Evolutionary conservation across 2,113 vertebrate genomes (phyloP).

Genomic region (Ceratotherium simum): DNA sequence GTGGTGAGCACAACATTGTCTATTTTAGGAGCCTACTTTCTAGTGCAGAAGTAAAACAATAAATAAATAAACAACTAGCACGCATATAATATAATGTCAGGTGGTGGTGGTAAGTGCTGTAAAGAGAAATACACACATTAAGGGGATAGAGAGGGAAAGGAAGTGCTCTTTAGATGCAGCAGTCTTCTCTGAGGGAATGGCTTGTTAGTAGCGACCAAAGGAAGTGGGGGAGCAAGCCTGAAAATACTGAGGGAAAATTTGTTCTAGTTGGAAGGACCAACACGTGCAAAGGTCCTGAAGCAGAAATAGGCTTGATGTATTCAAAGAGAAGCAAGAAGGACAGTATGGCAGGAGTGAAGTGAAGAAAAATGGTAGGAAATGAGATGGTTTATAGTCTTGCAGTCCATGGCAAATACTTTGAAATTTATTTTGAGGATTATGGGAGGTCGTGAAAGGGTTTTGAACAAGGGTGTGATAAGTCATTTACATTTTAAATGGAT

Average conservation of each 20-base stretch:
- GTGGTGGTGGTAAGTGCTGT: not conserved
- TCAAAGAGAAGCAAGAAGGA: not conserved
- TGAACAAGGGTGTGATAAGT: not conserved
- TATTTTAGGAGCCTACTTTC: conserved; percentile 67
- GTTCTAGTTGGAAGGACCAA: not conserved
- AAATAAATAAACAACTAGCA: conserved; percentile 62
- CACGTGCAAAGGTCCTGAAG: not conserved
- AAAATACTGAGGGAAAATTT: not conserved
- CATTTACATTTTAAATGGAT: conserved; percentile 3
- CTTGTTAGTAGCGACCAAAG: not conserved
- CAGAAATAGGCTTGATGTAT: not conserved
- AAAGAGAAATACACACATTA: not conserved
- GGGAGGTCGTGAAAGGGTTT: not conserved
- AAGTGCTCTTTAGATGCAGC: not conserved
- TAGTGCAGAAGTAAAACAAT: conserved; percentile 68
- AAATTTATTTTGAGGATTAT: conserved; percentile 21
- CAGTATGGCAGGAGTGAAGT: not conserved
- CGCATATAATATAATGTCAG: not conserved
- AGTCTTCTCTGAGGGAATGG: not conserved
- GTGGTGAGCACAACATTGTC: conserved; percentile 12
- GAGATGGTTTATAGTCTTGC: not conserved
- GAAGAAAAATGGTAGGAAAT: not conserved
- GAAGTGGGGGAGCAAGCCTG: not conserved
- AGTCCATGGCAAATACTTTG: not conserved
- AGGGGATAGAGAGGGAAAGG: not conserved